Conservation (phyloP, 1,140 invertebrate species). For the Pristionchus pacificus region DNA sequence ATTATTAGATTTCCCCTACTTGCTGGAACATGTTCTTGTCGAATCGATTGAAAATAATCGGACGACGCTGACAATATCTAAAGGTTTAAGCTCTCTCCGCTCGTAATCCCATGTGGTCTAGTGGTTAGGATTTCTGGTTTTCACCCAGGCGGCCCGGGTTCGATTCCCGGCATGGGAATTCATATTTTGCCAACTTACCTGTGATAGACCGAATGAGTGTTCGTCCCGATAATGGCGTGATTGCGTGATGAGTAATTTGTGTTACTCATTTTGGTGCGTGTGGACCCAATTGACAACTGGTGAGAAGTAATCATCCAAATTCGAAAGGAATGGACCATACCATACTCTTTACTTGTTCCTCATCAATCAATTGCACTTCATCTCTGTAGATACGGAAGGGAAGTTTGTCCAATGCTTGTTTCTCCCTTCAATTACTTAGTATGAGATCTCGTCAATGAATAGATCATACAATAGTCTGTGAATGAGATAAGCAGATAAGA, state of each 20-base stretch:
- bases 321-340: slow-evolving; percentile 17
- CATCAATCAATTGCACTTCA: slow-evolving; percentile 52
- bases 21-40: too few species aligned
- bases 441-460: too few species aligned
- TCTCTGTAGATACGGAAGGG: slow-evolving; percentile 53
- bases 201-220: slow-evolving; percentile 54
- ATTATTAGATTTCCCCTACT: too few species aligned
- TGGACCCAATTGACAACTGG: slow-evolving; percentile 45
- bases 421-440: slow-evolving; percentile 49
- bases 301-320: background rate
- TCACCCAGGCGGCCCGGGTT: slow-evolving; percentile 76
- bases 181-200: too few species aligned
- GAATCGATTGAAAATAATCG: too few species aligned
- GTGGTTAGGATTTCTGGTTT: slow-evolving; percentile 76
- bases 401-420: slow-evolving; percentile 52
- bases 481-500: slow-evolving; percentile 41
- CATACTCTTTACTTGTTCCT: slow-evolving; percentile 51
- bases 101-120: slow-evolving; percentile 35
- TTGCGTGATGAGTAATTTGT: slow-evolving; percentile 42
- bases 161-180: slow-evolving; percentile 71
- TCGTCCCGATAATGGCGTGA: slow-evolving; percentile 55
- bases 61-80: too few species aligned
- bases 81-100: too few species aligned
- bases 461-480: slow-evolving; percentile 44
- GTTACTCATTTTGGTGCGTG: slow-evolving; percentile 53